A percentile compares a stretch with the other conserved stretches of the same genome.
These are phyloP conservation scores for Smittia sp. DNA, from an alignment of 2,888 invertebrate species.

Conservation along the genomic window DNA sequence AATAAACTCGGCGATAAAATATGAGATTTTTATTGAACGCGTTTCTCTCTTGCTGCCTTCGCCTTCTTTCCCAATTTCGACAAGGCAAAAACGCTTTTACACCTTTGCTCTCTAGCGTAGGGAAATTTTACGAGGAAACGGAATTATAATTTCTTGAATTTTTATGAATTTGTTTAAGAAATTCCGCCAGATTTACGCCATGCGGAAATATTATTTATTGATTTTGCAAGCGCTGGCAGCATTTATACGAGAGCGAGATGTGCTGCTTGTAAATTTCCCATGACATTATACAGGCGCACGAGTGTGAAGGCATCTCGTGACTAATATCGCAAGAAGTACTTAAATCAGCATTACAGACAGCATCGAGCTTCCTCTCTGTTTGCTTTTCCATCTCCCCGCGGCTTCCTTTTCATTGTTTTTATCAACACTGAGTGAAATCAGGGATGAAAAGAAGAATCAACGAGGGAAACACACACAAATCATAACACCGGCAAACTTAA, in stretches of 20 bases:
- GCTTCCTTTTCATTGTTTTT: neutral
- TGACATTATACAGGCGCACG: neutral
- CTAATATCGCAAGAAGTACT: neutral
- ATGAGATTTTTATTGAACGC: neutral
- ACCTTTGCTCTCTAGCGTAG: no score
- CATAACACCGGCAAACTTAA: no score
- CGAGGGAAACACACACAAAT: slow-evolving; percentile 1
- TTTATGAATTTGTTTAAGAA: no score
- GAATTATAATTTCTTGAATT: no score
- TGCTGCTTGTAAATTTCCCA: no score
- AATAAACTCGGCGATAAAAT: neutral
- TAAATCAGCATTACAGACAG: slow-evolving; percentile 1
- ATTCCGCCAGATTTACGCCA: no score
- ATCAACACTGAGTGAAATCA: neutral
- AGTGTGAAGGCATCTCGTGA: neutral
- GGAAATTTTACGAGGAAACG: no score
- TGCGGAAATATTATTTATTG: no score
- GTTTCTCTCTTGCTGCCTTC: neutral
- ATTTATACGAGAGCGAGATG: no score
- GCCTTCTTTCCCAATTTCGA: no score
- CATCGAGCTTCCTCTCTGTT: neutral
- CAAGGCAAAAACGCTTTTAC: no score
- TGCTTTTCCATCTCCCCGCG: neutral
- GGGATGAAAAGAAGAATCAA: neutral
- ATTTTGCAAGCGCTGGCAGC: no score